phyloP scores from a whole-genome alignment of 1,140 invertebrate genomes.

The Spodoptera litura region DNA sequence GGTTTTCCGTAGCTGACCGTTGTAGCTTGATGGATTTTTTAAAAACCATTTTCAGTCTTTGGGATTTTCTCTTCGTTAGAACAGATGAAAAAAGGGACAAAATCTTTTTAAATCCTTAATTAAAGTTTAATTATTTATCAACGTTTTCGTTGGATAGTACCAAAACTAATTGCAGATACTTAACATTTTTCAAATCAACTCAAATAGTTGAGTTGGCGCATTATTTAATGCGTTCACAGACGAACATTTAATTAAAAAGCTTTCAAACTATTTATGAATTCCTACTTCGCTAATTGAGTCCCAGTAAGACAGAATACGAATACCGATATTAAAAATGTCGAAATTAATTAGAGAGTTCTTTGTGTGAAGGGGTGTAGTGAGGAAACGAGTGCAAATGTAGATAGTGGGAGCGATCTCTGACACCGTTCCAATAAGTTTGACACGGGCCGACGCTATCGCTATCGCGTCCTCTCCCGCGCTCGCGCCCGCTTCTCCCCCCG shows the following conservation, averaged over 20 bases:
- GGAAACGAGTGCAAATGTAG: constrained; percentile 71
- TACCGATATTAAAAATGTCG: constrained; percentile 48
- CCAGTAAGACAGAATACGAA: constrained; percentile 48
- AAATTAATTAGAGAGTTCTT: constrained; percentile 53
- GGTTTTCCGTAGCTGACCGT: constrained; percentile 37
- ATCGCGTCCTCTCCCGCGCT: constrained; percentile 53
- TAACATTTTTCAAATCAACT: background rate
- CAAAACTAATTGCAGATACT: constrained; percentile 14
- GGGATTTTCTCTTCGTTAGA: constrained; percentile 17
- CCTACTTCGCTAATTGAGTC: constrained; percentile 49
- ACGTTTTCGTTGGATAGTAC: background rate
- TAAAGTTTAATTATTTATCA: constrained; percentile 25
- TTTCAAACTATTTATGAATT: constrained; percentile 55
- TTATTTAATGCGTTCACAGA: constrained; percentile 29
- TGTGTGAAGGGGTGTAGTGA: constrained; percentile 9
- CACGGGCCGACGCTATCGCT: constrained; percentile 62
- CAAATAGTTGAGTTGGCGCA: constrained; percentile 9
- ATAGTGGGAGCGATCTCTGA: constrained; percentile 75
- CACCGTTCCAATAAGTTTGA: constrained; percentile 81
- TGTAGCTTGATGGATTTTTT: constrained; percentile 37
- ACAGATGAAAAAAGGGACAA: background rate
- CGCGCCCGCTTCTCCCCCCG: constrained; percentile 56
- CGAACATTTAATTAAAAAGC: constrained; percentile 51
- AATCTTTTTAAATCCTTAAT: background rate
- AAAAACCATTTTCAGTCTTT: constrained; percentile 35